Evolutionary conservation across 2,113 vertebrate species (phyloP).

Genomic region (Eclectus roratus): DNA sequence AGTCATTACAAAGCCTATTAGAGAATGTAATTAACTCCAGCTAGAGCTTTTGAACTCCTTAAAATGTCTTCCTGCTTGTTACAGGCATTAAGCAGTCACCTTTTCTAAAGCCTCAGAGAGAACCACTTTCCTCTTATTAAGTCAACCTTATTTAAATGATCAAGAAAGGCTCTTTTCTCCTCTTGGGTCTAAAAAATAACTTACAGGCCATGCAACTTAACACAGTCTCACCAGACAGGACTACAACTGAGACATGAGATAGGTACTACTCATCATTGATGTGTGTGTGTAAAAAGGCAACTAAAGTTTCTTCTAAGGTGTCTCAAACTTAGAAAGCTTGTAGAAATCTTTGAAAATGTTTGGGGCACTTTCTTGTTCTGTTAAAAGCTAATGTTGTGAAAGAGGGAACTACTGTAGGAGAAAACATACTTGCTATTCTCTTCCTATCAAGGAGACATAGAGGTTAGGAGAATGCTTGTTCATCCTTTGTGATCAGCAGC

Average conservation of each 20-base stretch:
- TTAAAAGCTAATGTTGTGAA: not conserved
- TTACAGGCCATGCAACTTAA: rapidly evolving
- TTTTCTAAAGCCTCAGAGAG: not conserved
- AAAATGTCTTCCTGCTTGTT: not conserved
- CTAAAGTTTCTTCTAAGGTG: not conserved
- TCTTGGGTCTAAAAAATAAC: not conserved
- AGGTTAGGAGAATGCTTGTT: not conserved
- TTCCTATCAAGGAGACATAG: not conserved
- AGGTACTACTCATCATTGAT: not conserved
- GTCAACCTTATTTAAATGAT: not conserved
- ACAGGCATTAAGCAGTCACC: not conserved
- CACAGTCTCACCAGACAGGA: not conserved
- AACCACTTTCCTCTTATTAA: not conserved
- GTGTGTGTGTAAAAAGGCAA: not conserved
- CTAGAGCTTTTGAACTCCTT: slow-evolving; percentile 14
- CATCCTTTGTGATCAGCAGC: not conserved
- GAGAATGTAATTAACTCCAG: not conserved
- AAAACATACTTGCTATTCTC: not conserved
- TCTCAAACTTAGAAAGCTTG: not conserved
- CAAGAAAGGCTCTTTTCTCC: not conserved
- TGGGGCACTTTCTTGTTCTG: not conserved
- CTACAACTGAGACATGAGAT: not conserved
- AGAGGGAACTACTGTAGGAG: not conserved
- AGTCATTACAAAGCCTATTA: not conserved
- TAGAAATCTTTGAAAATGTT: not conserved